Evolutionary conservation across 2,113 vertebrate species (phyloP), one percentile per base, ranked within the genome.

Genomic region (Puffinus mauretanicus): DNA sequence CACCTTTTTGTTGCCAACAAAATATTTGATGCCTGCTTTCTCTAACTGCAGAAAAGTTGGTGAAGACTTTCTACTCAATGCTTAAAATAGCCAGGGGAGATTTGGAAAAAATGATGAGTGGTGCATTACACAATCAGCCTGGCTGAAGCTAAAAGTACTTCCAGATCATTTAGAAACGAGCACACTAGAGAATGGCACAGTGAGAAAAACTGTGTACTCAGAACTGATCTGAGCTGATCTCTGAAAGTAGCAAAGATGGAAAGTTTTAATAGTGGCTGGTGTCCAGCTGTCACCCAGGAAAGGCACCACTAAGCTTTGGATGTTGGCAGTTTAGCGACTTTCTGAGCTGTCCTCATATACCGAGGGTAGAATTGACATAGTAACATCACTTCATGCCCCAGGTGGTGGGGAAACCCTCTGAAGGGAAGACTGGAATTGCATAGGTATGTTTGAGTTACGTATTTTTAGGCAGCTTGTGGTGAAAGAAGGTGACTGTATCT

Each of bases 81-180:
- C 94, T 83, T 90, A 88, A 95, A 96, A 88, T 94, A 95, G 54
- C 36, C 40, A 26, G 61, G n/a, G 88, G 83, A 83, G 80, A 88
- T 38, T 16, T 51, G 95, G 93, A 91, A 94, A 88, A 78, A 83
- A 34, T 88, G 86, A 67, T 76, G 86, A 95, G 91, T 46, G 72
- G 16, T 61, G 80, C 36, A 17, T 90, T 94, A 72, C 70, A 67
- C 91, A 96, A 91, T 42, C 86, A 75, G 72, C 54, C 40, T 55
- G 72, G 55, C 76, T 81, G 69, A 58, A 77, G 69, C 83, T 73
- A 3, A 8, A 60, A 44, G 32, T 49, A 15, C 86, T 78, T 81
- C 64, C 91, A 86, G 80, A 92, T 75, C 60, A 0, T 24, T 70
- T 40, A 60, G 88, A 34, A 61, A 49, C 0, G 4, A 40, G 60